A percentile compares a stretch with the other conserved stretches of the same genome.
phyloP scores from a whole-genome alignment of 2,797 vertebrate species.

The Hydrophis major region DNA sequence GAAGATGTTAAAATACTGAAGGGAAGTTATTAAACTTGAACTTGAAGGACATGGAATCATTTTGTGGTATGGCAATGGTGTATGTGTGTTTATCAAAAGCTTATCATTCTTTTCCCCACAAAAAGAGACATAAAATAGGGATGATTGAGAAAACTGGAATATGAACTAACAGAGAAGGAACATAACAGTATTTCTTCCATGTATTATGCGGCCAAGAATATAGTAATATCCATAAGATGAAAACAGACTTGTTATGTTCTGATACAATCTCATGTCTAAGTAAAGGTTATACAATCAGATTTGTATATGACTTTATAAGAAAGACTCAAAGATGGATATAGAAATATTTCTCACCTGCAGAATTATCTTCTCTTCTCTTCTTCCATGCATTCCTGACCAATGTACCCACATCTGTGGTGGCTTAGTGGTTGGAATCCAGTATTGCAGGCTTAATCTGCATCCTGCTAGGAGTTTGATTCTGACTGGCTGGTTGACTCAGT shows the following conservation, averaged over 20 bases:
- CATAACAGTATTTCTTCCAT: neutral
- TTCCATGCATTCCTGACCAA: neutral
- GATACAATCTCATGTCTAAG: neutral
- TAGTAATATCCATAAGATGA: neutral
- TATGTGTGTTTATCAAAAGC: neutral
- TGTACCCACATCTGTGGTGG: neutral
- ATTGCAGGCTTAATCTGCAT: neutral
- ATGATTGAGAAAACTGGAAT: neutral
- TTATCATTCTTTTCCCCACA: neutral
- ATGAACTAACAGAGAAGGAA: neutral
- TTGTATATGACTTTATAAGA: neutral
- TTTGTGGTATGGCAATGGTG: neutral
- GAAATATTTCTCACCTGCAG: neutral
- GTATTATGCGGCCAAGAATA: neutral
- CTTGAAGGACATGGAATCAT: neutral
- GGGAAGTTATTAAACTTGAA: neutral
- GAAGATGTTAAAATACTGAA: slow-evolving; percentile 12
- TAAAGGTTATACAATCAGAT: neutral
- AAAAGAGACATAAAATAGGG: neutral
- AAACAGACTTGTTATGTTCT: neutral
- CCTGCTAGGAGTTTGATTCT: neutral
- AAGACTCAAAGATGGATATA: neutral
- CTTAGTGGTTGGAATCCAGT: neutral
- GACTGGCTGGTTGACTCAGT: neutral
- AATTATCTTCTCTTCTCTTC: neutral